Base-by-base conservation (phyloP, 2,888 invertebrate species). In the Hirtodrosophila cameraria region DNA sequence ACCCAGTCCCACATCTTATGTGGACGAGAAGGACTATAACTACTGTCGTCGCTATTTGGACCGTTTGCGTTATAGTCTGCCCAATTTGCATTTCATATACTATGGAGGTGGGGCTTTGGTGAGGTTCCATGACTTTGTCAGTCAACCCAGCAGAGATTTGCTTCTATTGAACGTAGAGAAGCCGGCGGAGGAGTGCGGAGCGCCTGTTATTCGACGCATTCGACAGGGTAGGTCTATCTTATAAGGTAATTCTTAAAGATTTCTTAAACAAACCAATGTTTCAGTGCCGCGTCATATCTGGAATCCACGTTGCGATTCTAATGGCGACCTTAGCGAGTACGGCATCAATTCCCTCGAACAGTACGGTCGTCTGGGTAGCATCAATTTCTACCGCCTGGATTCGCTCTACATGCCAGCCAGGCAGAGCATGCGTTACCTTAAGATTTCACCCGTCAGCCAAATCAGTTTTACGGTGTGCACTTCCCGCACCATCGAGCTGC, bases 361-460 rank as follows among this genome's bases (percentile, higher is more conserved):
- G 81, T 94, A 92, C 72, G 91, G 94, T 4, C 93, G 94, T 68
- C 93, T 94, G 3, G 92, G 92, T 11, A 93, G 92, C 60, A 91
- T 93, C 0, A 94, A 94, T 85, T 95, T 93, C 88, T 95, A 96
- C 85, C 92, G 93, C 23, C 88, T 96, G 31, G 93, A 94, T 72
- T 92, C 96, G 0, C 94, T 95, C 88, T 96, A 96, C 79, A 95
- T 95, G 90, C 94, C 90, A 57, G 87, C 74, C 0, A 89, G 91
- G 27, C 92, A 92, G 38, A 91, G 90, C 2, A 91, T 92, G 66
- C 92, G 93, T 35, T 92, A 88, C 77, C 82, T 94, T 2, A 92
- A 92, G 68, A 91, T 95, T 45, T 89, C 92, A 41, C 92, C 93
- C 27, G 88, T 91, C 2, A 92, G 92, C 13, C 93, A 93, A 8